Evolutionary conservation across 2,113 vertebrate species (phyloP), one percentile per base, ranked within the genome.

Genomic region (Labrus mixtus): DNA sequence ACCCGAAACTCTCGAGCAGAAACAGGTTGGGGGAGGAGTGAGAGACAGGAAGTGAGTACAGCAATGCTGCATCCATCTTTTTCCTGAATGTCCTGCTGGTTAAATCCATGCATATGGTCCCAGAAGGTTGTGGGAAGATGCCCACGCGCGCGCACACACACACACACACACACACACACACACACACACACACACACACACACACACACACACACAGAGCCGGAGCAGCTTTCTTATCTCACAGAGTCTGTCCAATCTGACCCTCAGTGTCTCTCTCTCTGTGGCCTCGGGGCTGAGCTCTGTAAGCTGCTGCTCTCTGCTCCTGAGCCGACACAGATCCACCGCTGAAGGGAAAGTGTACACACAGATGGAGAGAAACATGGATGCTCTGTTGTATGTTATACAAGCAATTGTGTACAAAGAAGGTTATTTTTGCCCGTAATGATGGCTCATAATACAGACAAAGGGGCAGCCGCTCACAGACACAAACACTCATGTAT

Each of bases 141-240:
- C 79, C 64, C 59, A 61, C 85, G 20, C 79, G 36, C 68, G 1
- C 79, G 60, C 59, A 61, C 85, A 23, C 79, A 41, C 68, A 8
- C 2, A 62, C 13, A 63, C 22, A 6, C 3, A 16, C 36, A 17
- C 29, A 23, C 0, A 19, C 72, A 25, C 25, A 25, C 25, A 25
- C 25, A 25, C 85, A 23, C 79, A 41, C 67, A 8, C 2, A 61
- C 13, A 63, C 22, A 6, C 3, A 16, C 36, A 17, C 29, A 23
- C 0, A 19, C 72, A 15, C 68, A 12, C 58, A 10, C 82, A 51
- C 59, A 72, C 70, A 13, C 77, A 29, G 16, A 73, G 45, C 45
- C 23, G 8, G 61, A 84, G 64, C 9, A 50, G 56, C 68, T 10
- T 48, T 60, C 33, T 12, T 19, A 3, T 79, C 51, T 68, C 53